Evolutionary conservation across 2,888 invertebrate genomes (phyloP), one percentile per base, ranked within the genome.

Genomic region (Rosalia funebris): DNA sequence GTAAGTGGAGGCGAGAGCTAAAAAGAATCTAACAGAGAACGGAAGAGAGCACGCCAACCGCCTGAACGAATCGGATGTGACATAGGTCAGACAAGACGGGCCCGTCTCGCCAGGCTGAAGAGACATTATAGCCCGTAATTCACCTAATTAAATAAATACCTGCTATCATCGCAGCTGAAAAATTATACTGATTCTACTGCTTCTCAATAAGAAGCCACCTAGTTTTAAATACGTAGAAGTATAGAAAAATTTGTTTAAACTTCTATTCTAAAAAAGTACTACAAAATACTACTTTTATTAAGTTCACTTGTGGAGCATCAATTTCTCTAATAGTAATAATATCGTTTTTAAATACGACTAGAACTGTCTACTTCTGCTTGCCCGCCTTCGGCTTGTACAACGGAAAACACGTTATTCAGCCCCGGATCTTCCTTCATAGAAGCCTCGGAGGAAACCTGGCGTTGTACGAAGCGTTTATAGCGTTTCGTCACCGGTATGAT

Each of bases 401-500:
- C 63, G 75, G 77, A 31, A 74, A 72, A 9, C 71, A 69, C 64
- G 75, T 72, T 46, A 63, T 48, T 25, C 7, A 16, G 31, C 60
- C 62, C 70, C 7, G 66, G 60, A 17, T 59, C 44, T 36, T 62
- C 63, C 36, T 62, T 58, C 14, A 72, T 68, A 1, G 74, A 72
- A 10, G 62, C 60, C n/a, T 74, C 75, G 1, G 72, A 71, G n/a
- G 77, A 75, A 4, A 70, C 66, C 42, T 76, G 76, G n/a, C 76
- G 68, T 46, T 76, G 71, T 25, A 79, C 62, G 56, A 75, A 77
- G 14, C 75, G 68, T 55, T 71, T 77, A 65, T 77, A 81, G 11
- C 74, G 68, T 44, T 79, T 79, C 3, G 76, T 74, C 1, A 78
- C 66, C 10, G 82, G 82, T 45, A 82, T 60, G 41, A 82, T 71